Base-by-base conservation (phyloP, 2,797 vertebrate genomes). In the Semaprochilodus insignis region DNA sequence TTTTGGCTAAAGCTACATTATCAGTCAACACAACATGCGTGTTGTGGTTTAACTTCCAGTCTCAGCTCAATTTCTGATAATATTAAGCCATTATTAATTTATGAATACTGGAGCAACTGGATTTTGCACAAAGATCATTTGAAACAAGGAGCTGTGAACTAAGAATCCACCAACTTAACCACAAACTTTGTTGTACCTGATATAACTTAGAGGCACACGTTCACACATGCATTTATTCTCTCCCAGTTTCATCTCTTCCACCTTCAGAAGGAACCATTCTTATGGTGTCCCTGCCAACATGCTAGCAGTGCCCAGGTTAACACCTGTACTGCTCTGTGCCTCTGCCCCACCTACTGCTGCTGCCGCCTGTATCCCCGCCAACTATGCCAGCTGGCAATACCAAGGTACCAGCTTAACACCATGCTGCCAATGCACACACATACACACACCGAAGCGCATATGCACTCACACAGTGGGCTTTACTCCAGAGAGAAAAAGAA, bases 311-410 rank as follows among this genome's bases (percentile, higher is more conserved):
- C 81, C 77, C 48, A 74, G 25, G 60, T 74, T 51, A 44, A 74
- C 57, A 51, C 70, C 62, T 67, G 34, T 25, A 21, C 40, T n/a
- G 25, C 25, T 78, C 19, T 77, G 48, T 81, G 48, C 27, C 44
- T 63, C 19, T 36, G 48, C 76, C 70, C 75, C 31, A 74, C 52
- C 72, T 55, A 75, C 36, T 77, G 76, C 65, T 84, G 71, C 44
- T 86, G 71, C 34, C 36, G n/a, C 23, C 21, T 66, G 21, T 69
- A 54, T 74, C 34, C 19, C 11, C 27, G 70, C 44, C 54, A 70
- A 71, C 54, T 66, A 17, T 52, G 74, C 70, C 73, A 69, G 70
- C 54, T 66, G 25, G 66, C 48, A 74, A 81, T 57, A 31, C 17
- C 51, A 11, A 67, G 62, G 65, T 11, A 79, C 62, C 25, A 69